A percentile compares a stretch with the other conserved stretches of the same genome.
phyloP scores from a whole-genome alignment of 2,113 vertebrate genomes.

The Gopherus flavomarginatus region DNA sequence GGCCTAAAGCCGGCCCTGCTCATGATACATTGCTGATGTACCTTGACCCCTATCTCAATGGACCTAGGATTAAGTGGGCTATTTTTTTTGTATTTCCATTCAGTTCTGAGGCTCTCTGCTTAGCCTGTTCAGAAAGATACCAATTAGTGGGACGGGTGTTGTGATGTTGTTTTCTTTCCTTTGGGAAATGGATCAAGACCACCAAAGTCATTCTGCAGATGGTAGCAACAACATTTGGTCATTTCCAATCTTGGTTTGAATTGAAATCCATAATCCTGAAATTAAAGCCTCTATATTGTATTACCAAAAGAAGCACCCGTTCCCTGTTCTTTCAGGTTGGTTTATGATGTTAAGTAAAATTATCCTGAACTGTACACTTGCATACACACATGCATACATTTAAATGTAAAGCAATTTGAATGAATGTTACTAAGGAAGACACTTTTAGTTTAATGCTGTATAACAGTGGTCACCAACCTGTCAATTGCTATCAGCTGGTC shows the following conservation, averaged over 20 bases:
- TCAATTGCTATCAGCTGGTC: no score
- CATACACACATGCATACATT: neutral
- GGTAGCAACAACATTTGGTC: neutral
- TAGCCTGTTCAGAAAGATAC: neutral
- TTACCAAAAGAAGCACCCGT: neutral
- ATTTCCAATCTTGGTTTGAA: neutral
- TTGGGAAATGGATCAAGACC: conserved; percentile 4
- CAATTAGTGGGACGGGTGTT: neutral
- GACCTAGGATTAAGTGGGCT: neutral
- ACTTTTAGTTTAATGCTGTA: neutral
- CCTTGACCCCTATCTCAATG: neutral
- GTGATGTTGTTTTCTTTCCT: neutral
- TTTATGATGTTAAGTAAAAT: neutral
- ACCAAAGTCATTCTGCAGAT: neutral
- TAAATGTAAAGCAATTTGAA: neutral
- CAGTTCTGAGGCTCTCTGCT: neutral
- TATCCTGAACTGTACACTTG: neutral
- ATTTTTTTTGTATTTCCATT: neutral
- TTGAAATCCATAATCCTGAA: neutral
- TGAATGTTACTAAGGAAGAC: neutral
- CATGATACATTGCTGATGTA: neutral
- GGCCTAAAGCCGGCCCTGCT: no score
- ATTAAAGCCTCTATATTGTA: neutral
- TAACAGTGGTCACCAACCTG: neutral
- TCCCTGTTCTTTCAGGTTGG: neutral